A percentile compares a stretch with the other conserved stretches of the same genome.
These are phyloP conservation scores for Chaenodraco wilsoni DNA, from an alignment of 2,797 vertebrate species.

Conservation along the genomic window DNA sequence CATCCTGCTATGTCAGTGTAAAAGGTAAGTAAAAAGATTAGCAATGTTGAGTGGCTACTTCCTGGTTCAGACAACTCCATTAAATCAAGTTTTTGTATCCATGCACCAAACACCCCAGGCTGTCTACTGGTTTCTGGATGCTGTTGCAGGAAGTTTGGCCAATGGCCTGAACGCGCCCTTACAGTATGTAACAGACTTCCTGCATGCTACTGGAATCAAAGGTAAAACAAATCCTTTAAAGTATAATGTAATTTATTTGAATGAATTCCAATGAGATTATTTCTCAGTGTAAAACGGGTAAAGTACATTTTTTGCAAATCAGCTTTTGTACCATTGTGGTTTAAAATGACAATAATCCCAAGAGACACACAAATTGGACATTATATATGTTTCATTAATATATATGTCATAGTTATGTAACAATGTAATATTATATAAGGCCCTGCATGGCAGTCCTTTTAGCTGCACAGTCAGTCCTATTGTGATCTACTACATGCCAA, in stretches of 20 bases:
- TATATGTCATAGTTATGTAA: neutral
- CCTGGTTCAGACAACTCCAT: neutral
- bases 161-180: neutral
- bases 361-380: neutral
- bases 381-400: neutral
- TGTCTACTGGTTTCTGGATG: neutral
- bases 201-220: conserved; percentile 24
- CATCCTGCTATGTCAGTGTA: conserved; percentile 2
- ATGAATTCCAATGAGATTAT: neutral
- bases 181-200: neutral
- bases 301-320: neutral
- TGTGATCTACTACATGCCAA: neutral
- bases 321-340: neutral
- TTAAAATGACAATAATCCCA: neutral
- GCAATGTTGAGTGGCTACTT: no score
- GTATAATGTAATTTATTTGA: neutral
- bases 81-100: neutral
- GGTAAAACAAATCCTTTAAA: conserved; percentile 11
- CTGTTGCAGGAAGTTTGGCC: conserved; percentile 9
- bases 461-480: neutral
- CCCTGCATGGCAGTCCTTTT: neutral
- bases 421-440: neutral
- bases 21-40: neutral
- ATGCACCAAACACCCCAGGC: neutral
- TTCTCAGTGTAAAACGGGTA: neutral